A percentile compares a stretch with the other conserved stretches of the same genome.
phyloP scores from a whole-genome alignment of 1,140 invertebrate species.

The Listronotus bonariensis region DNA sequence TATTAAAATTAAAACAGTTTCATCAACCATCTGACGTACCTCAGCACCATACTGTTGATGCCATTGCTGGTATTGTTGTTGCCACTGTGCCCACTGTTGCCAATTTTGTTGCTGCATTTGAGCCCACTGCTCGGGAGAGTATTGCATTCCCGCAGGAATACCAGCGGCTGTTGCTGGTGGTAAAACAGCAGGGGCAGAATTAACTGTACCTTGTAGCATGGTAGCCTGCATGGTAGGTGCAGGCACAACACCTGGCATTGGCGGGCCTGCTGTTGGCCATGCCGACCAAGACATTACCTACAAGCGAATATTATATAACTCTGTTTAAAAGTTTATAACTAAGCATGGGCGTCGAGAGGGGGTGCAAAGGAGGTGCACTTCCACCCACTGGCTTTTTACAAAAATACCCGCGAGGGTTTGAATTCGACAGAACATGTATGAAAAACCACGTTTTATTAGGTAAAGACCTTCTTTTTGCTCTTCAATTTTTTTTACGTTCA shows the following conservation, averaged over 20 bases:
- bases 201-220: conserved; percentile 21
- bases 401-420: too few relatives aligned
- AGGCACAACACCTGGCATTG: conserved; percentile 17
- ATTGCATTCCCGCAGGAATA: conserved; percentile 62
- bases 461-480: too few relatives aligned
- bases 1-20: too few relatives aligned
- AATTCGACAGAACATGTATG: too few relatives aligned
- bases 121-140: conserved; percentile 70
- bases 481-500: too few relatives aligned
- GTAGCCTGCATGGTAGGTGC: conserved; percentile 22
- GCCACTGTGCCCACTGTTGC: conserved; percentile 83
- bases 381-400: too few relatives aligned
- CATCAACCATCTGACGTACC: too few relatives aligned
- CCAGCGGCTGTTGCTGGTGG: conserved; percentile 8
- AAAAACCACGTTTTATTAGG: too few relatives aligned
- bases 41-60: conserved; percentile 80
- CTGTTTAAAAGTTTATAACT: too few relatives aligned
- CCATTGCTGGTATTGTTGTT: conserved; percentile 84
- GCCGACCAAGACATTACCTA: conserved; percentile 47
- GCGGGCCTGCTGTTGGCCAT: conserved; percentile 14
- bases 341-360: too few relatives aligned
- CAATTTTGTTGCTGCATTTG: conserved; percentile 75
- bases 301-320: neutral
- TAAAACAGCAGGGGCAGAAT: conserved; percentile 27
- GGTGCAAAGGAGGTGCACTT: too few relatives aligned